Conservation (phyloP, 2,888 invertebrate species). For the Tortrix viridana region DNA sequence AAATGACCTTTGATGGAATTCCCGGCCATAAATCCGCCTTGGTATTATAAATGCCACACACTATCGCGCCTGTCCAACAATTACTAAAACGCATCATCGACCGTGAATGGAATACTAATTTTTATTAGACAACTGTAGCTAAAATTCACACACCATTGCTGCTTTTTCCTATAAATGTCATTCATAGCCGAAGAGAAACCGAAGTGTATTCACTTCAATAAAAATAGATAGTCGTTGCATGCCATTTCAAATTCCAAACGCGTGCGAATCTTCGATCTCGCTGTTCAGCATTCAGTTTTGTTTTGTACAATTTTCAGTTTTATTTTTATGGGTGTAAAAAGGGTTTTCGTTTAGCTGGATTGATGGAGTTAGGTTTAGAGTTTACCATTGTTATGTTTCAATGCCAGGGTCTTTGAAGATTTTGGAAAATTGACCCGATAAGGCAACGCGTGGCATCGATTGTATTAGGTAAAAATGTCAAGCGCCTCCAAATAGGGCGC, state of each 20-base stretch:
- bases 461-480: constrained; percentile 33
- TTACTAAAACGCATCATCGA: constrained; percentile 49
- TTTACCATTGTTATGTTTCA: constrained; percentile 5
- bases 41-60: constrained; percentile 48
- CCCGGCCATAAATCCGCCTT: constrained; percentile 31
- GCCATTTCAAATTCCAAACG: constrained; percentile 48
- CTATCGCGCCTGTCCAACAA: constrained; percentile 50
- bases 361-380: constrained; percentile 12
- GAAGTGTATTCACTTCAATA: neutral
- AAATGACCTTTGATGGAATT: constrained; percentile 11
- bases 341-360: constrained; percentile 41
- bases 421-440: too few species aligned
- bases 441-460: too few species aligned
- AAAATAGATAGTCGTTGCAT: constrained; percentile 25
- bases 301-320: constrained; percentile 44
- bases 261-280: constrained; percentile 62
- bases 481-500: constrained; percentile 36
- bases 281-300: constrained; percentile 42
- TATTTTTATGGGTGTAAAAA: constrained; percentile 40
- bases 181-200: neutral
- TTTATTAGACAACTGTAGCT: neutral
- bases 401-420: too few species aligned
- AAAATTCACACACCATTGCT: neutral
- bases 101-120: constrained; percentile 42
- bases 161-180: neutral